Evolutionary conservation across 2,888 invertebrate species (phyloP).

Genomic region (Rhopalosiphum nymphaeae): DNA sequence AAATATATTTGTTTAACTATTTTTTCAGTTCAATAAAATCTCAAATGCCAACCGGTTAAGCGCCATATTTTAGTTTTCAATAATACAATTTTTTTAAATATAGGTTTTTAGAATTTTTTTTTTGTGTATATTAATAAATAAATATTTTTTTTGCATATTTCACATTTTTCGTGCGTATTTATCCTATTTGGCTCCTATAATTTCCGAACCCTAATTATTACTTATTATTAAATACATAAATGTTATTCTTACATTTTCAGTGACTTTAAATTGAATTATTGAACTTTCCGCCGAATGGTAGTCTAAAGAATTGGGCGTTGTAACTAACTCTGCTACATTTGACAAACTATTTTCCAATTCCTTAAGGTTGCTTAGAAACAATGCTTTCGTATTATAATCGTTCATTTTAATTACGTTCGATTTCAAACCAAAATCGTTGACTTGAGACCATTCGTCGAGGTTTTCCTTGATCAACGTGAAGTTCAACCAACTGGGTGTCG

Average conservation of each 20-base stretch:
- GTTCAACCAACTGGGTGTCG: conserved; percentile 70
- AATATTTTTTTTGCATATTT: too few relatives aligned
- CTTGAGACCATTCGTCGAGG: conserved; percentile 85
- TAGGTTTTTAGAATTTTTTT: too few relatives aligned
- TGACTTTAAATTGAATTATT: conserved; percentile 78
- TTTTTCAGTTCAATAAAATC: too few relatives aligned
- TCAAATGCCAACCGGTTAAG: too few relatives aligned
- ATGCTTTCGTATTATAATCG: conserved; percentile 77
- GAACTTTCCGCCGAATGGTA: conserved; percentile 75
- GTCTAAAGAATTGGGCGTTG: conserved; percentile 69
- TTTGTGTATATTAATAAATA: too few relatives aligned
- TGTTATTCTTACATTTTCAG: conserved; percentile 75
- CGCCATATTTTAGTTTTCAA: too few relatives aligned
- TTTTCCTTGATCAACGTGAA: conserved; percentile 86
- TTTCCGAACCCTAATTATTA: too few relatives aligned
- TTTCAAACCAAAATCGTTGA: conserved; percentile 78
- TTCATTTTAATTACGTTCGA: conserved; percentile 67
- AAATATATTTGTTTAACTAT: too few relatives aligned
- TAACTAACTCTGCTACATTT: conserved; percentile 78
- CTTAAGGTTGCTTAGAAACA: conserved; percentile 77
- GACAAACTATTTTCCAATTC: conserved; percentile 80
- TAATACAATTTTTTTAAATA: too few relatives aligned
- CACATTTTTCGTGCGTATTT: too few relatives aligned
- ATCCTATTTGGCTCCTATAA: too few relatives aligned
- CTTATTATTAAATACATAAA: background rate